Evolutionary conservation across 2,113 vertebrate species (phyloP).

Genomic region (Urocolius indicus): DNA sequence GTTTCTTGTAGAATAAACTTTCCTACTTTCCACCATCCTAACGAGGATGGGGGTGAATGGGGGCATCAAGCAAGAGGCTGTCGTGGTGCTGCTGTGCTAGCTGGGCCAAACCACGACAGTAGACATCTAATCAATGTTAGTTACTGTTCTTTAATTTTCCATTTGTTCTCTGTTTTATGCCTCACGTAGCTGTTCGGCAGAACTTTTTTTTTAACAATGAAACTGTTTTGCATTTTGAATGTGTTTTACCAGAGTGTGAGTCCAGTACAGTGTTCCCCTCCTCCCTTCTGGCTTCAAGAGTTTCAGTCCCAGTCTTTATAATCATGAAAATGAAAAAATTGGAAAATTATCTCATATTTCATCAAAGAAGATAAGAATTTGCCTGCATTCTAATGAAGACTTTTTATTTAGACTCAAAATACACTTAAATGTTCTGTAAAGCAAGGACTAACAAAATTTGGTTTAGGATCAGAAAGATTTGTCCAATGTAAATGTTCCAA

Average conservation of each 20-base stretch:
- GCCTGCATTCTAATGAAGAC: neutral
- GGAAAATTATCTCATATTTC: neutral
- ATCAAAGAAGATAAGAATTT: neutral
- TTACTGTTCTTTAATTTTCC: neutral
- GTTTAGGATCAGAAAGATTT: neutral
- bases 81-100: too few species aligned
- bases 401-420: neutral
- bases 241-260: neutral
- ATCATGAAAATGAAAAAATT: neutral
- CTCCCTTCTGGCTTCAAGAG: neutral
- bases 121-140: neutral
- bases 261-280: neutral
- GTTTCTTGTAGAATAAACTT: too few species aligned
- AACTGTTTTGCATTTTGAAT: neutral
- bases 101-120: too few species aligned
- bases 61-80: too few species aligned
- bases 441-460: rapidly evolving
- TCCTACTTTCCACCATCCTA: too few species aligned
- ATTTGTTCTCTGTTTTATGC: neutral
- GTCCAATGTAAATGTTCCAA: neutral
- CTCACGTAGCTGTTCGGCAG: neutral
- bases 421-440: neutral
- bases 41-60: too few species aligned
- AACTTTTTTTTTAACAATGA: neutral
- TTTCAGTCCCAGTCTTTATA: neutral